Percentiles rank a stretch among this genome's conserved stretches.
phyloP scores from a whole-genome alignment of 2,888 invertebrate species.

The Apamea anceps region DNA sequence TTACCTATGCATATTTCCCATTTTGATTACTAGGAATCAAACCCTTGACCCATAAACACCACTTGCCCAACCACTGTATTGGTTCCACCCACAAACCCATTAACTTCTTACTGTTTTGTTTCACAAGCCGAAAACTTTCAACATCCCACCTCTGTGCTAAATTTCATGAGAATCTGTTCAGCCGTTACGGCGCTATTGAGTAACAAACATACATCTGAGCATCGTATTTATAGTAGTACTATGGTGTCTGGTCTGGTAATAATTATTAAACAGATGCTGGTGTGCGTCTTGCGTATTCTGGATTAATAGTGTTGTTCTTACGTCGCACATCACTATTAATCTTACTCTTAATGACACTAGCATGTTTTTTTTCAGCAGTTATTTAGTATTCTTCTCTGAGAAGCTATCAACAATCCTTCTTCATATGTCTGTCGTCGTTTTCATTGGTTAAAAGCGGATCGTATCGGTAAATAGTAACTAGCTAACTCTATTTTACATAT shows the following conservation, averaged over 20 bases:
- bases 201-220: constrained; percentile 43
- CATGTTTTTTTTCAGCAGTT: constrained; percentile 49
- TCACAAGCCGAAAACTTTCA: constrained; percentile 24
- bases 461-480: background rate
- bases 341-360: constrained; percentile 53
- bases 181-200: constrained; percentile 52
- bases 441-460: constrained; percentile 31
- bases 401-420: constrained; percentile 47
- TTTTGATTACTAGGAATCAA: background rate
- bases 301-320: constrained; percentile 56
- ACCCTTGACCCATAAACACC: constrained; percentile 7
- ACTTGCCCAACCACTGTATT: background rate
- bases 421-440: constrained; percentile 27
- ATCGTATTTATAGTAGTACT: constrained; percentile 50
- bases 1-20: background rate
- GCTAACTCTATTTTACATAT: background rate
- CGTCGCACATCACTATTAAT: constrained; percentile 58
- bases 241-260: constrained; percentile 57
- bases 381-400: constrained; percentile 55
- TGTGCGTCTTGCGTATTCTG: constrained; percentile 55
- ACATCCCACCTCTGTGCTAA: constrained; percentile 29
- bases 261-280: constrained; percentile 56
- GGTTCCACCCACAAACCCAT: background rate
- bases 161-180: constrained; percentile 41
- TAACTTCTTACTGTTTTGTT: constrained; percentile 19